A percentile compares a stretch with the other conserved stretches of the same genome.
Evolutionary conservation across 2,797 vertebrate genomes (phyloP).

Genomic region (Manis javanica): DNA sequence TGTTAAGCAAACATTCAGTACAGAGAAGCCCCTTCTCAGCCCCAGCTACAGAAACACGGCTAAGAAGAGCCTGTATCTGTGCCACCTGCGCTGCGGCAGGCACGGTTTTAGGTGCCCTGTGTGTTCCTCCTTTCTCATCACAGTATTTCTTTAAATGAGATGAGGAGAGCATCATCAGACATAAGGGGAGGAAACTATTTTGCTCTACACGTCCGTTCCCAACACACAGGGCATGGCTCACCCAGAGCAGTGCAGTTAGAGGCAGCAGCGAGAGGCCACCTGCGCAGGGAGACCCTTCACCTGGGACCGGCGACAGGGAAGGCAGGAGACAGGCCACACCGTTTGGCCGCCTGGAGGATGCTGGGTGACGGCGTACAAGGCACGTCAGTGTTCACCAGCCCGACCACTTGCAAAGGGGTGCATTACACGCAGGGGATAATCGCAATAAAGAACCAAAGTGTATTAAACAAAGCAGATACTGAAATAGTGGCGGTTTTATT

Average conservation of each 20-base stretch:
- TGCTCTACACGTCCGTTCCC: not conserved
- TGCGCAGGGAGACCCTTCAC: fast-evolving
- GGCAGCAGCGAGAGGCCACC: not conserved
- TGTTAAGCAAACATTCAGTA: not conserved
- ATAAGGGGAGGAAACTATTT: not conserved
- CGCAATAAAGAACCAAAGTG: not conserved
- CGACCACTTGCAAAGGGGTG: not conserved
- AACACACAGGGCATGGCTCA: not conserved
- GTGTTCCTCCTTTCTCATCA: not conserved
- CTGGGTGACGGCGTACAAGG: too few species aligned
- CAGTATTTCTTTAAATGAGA: not conserved
- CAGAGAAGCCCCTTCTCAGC: not conserved
- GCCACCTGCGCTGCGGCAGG: not conserved
- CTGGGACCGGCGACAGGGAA: not conserved
- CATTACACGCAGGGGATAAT: not conserved
- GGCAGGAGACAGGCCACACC: not conserved
- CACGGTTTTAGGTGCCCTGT: not conserved
- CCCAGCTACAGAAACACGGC: not conserved
- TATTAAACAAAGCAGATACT: not conserved
- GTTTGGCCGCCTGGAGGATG: too few species aligned
- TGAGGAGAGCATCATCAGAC: not conserved
- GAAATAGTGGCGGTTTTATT: not conserved
- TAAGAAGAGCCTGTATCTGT: not conserved
- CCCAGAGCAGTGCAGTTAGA: not conserved
- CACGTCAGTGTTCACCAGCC: not conserved